These are phyloP conservation scores for Meteorus colon DNA, from an alignment of 2,888 invertebrate species.

Conservation along the genomic window DNA sequence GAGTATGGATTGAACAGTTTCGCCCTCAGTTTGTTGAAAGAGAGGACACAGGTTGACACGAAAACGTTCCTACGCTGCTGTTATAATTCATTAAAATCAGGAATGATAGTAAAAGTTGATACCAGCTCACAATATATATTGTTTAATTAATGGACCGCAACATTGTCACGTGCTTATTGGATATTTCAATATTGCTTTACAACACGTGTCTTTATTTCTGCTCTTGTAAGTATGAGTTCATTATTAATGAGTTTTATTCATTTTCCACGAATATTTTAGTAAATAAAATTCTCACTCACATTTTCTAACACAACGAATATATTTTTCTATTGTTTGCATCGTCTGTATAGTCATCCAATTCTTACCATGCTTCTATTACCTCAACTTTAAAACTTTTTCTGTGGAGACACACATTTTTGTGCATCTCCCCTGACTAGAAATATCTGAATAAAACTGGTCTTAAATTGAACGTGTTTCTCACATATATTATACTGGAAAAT, in stretches of 20 bases:
- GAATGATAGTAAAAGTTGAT: not conserved
- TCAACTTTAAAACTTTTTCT: too few species aligned
- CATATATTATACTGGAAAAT: too few species aligned
- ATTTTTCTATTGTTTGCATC: too few species aligned
- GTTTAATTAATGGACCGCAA: not conserved
- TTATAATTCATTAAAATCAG: not conserved
- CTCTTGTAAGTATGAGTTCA: not conserved
- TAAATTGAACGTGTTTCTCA: too few species aligned
- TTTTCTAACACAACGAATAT: too few species aligned
- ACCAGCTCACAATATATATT: not conserved
- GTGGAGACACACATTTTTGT: too few species aligned
- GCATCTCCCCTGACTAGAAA: too few species aligned
- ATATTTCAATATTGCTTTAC: not conserved
- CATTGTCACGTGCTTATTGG: not conserved
- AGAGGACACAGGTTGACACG: not conserved
- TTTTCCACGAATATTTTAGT: not conserved
- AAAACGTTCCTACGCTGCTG: not conserved
- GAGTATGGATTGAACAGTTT: conserved; percentile 9
- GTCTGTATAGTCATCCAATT: too few species aligned
- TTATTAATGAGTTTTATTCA: not conserved
- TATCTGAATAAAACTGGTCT: too few species aligned
- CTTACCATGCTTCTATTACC: too few species aligned
- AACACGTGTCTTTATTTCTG: not conserved
- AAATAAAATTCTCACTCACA: not conserved
- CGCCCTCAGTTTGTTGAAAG: not conserved